Evolutionary conservation across 30 jellyfish, hydroid and myxozoan species (phyloP).

Genomic region (Aurelia sp.): DNA sequence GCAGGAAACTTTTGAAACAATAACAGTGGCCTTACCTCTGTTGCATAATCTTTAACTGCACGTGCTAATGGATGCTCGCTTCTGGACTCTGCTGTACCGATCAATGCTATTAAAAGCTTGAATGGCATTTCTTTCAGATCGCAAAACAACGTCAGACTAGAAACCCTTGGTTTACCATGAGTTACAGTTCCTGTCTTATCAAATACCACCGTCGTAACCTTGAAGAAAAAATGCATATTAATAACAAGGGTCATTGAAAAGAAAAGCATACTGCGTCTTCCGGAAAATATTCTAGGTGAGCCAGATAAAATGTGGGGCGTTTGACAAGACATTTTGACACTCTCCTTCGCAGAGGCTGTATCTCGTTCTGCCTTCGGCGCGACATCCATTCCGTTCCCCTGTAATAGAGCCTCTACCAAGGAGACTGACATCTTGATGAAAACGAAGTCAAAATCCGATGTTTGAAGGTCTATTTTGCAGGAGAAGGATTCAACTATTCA

Average conservation of each 20-base stretch:
- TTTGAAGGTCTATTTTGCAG: too few species aligned
- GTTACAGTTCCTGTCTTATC: slow-evolving; percentile 99
- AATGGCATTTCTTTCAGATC: slow-evolving; percentile 45
- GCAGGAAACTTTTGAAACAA: too few species aligned
- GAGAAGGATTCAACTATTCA: too few species aligned
- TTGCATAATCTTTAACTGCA: slow-evolving; percentile 77
- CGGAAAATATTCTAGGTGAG: neutral
- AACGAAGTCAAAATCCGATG: too few species aligned
- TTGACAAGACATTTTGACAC: too few species aligned
- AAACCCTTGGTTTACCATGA: slow-evolving; percentile 91
- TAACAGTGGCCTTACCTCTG: slow-evolving; percentile 54
- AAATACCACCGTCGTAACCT: slow-evolving; percentile 91
- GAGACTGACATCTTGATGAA: too few species aligned
- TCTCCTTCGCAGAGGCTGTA: too few species aligned
- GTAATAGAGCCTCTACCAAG: too few species aligned
- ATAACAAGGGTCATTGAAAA: neutral
- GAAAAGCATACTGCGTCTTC: neutral
- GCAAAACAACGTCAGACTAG: slow-evolving; percentile 43
- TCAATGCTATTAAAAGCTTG: slow-evolving; percentile 72
- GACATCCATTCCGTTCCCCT: too few species aligned
- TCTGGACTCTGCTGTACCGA: slow-evolving; percentile 94
- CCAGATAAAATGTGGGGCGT: too few species aligned
- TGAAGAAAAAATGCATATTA: neutral
- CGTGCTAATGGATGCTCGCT: slow-evolving; percentile 95
- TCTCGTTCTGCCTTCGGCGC: too few species aligned